A percentile compares a stretch with the other conserved stretches of the same genome.
Conservation (phyloP, 2,113 vertebrate genomes). For the Osmerus eperlanus region DNA sequence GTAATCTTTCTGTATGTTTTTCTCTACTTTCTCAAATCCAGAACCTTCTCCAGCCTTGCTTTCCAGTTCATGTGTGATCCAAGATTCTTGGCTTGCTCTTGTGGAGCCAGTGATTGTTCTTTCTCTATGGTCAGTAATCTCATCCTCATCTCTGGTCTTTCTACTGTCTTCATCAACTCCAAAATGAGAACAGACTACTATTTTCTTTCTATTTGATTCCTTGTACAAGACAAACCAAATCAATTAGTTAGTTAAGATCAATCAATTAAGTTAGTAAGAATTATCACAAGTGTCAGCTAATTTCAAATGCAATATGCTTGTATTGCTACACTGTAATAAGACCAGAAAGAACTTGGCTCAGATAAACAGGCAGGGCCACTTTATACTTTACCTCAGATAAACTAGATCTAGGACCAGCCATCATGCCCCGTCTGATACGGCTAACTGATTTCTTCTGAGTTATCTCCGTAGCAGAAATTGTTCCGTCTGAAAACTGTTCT, state of each 20-base stretch:
- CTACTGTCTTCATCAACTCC: conserved; percentile 42
- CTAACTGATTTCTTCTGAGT: conserved; percentile 61
- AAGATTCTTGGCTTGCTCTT: background rate
- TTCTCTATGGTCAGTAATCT: conserved; percentile 1
- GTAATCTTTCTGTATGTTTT: conserved; percentile 16
- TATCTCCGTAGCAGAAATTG: conserved; percentile 57
- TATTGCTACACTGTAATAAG: too few relatives aligned
- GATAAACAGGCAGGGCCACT: too few relatives aligned
- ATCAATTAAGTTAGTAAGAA: background rate
- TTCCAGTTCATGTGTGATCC: conserved; percentile 13
- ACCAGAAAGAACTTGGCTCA: too few relatives aligned
- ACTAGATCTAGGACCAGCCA: conserved; percentile 76
- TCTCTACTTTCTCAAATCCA: conserved; percentile 23
- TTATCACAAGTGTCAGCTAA: background rate
- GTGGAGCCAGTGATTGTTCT: conserved; percentile 21
- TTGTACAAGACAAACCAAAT: conserved; percentile 42
- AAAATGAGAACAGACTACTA: conserved; percentile 31
- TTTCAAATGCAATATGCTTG: background rate
- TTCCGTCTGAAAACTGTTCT: conserved; percentile 46
- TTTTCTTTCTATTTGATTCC: conserved; percentile 77
- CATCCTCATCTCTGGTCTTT: background rate
- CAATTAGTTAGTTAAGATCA: background rate
- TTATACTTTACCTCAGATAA: conserved; percentile 68
- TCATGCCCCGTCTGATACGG: conserved; percentile 76
- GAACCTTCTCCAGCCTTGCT: conserved; percentile 15